Evolutionary conservation across 2,888 invertebrate genomes (phyloP).

Genomic region (Scaptomyza flava): DNA sequence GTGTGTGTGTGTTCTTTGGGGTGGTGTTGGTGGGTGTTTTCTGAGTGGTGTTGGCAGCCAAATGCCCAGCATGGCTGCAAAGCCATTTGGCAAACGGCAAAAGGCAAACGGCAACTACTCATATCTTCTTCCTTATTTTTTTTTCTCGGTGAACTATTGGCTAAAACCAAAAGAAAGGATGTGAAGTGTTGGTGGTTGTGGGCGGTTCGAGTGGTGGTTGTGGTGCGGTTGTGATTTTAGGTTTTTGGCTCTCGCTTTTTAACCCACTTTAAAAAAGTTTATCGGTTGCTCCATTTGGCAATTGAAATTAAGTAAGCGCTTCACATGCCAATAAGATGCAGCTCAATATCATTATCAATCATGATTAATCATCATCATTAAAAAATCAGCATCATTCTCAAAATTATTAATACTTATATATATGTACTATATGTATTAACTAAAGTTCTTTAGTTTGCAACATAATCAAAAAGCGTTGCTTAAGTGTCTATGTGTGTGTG

Average conservation of each 20-base stretch:
- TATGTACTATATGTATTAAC: slow-evolving; percentile 12
- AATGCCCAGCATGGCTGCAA: slow-evolving; percentile 26
- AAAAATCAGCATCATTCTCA: slow-evolving; percentile 24
- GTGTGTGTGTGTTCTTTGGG: slow-evolving; percentile 7
- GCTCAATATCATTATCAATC: slow-evolving; percentile 42
- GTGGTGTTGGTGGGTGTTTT: slow-evolving; percentile 1
- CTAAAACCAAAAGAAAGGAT: slow-evolving; percentile 16
- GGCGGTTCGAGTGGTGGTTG: background rate
- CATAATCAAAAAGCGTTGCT: slow-evolving; percentile 58
- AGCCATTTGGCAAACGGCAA: slow-evolving; percentile 37
- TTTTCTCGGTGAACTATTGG: slow-evolving; percentile 28
- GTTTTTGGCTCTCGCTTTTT: slow-evolving; percentile 20
- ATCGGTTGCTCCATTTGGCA: slow-evolving; percentile 33
- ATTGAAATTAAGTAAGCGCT: slow-evolving; percentile 71
- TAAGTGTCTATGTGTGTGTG: slow-evolving; percentile 12
- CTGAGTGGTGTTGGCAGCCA: slow-evolving; percentile 26
- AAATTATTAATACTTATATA: slow-evolving; percentile 1
- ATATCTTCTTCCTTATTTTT: background rate
- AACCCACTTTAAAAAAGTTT: slow-evolving; percentile 21
- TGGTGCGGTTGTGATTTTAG: slow-evolving; percentile 25
- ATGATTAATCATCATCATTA: slow-evolving; percentile 37
- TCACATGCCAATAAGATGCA: slow-evolving; percentile 73
- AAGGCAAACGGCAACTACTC: slow-evolving; percentile 44
- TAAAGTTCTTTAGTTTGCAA: slow-evolving; percentile 41
- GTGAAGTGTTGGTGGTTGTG: slow-evolving; percentile 16